phyloP scores from a whole-genome alignment of 2,888 invertebrate species.

The Apocheima hispidaria region DNA sequence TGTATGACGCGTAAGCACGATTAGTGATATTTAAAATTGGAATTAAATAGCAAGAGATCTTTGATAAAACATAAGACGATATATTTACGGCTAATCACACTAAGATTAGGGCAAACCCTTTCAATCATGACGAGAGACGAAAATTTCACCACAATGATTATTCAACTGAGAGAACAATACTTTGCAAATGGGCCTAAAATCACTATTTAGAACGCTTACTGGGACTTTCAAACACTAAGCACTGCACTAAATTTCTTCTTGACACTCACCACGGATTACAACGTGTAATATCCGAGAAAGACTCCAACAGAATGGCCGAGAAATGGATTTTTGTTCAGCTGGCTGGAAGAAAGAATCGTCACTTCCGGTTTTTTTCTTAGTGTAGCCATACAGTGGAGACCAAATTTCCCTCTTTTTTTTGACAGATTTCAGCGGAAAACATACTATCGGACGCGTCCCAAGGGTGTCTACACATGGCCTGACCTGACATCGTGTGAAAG shows the following conservation, averaged over 20 bases:
- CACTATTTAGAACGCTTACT: slow-evolving; percentile 51
- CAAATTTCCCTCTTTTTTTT: slow-evolving; percentile 20
- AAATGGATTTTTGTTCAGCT: slow-evolving; percentile 79
- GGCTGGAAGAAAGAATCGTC: slow-evolving; percentile 71
- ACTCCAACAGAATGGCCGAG: slow-evolving; percentile 90
- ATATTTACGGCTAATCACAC: slow-evolving; percentile 39
- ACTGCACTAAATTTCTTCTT: slow-evolving; percentile 77
- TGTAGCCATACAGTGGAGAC: slow-evolving; percentile 51
- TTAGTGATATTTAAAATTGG: slow-evolving; percentile 56
- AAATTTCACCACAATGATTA: slow-evolving; percentile 18
- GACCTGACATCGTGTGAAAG: too few species aligned
- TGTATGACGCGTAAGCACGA: slow-evolving; percentile 84
- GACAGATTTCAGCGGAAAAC: not conserved
- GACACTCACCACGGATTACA: slow-evolving; percentile 86
- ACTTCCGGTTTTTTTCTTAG: slow-evolving; percentile 67
- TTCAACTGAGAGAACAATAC: not conserved
- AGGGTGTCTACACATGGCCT: too few species aligned
- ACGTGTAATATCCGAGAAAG: slow-evolving; percentile 88
- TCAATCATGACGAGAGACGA: slow-evolving; percentile 15
- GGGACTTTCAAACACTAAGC: slow-evolving; percentile 65
- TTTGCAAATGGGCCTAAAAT: not conserved
- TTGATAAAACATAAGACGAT: slow-evolving; percentile 35
- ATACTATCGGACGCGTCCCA: too few species aligned
- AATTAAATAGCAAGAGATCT: slow-evolving; percentile 52
- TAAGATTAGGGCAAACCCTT: slow-evolving; percentile 22